phyloP scores from a whole-genome alignment of 2,113 vertebrate genomes.

The Furnarius figulus region DNA sequence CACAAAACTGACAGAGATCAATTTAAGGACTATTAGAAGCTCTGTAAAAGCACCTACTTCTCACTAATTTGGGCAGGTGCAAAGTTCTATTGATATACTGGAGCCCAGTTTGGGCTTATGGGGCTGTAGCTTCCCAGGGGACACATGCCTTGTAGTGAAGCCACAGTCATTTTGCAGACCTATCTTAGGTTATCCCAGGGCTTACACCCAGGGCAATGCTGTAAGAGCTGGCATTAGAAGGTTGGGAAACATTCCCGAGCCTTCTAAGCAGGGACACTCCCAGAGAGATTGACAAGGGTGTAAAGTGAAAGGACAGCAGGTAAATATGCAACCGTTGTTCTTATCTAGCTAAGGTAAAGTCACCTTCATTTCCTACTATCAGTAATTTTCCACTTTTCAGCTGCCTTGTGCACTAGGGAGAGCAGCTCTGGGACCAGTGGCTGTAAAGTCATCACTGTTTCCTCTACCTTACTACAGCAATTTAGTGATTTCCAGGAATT shows the following conservation, averaged over 20 bases:
- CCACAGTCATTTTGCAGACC: not conserved
- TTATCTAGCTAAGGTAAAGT: not conserved
- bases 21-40: not conserved
- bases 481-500: not conserved
- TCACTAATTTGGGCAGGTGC: not conserved
- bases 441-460: not conserved
- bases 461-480: not conserved
- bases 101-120: not conserved
- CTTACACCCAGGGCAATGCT: not conserved
- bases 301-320: not conserved
- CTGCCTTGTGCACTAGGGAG: not conserved
- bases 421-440: not conserved
- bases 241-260: not conserved
- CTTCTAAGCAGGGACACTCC: not conserved
- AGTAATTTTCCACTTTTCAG: not conserved
- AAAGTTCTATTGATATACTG: not conserved
- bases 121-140: not conserved
- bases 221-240: not conserved
- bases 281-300: not conserved
- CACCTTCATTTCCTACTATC: not conserved
- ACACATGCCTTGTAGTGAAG: rapidly evolving
- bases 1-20: not conserved
- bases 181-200: not conserved
- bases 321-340: not conserved
- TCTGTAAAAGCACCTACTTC: not conserved